Evolutionary conservation across 2,113 vertebrate species (phyloP), one percentile per base, ranked within the genome.

Genomic region (Oenanthe melanoleuca): DNA sequence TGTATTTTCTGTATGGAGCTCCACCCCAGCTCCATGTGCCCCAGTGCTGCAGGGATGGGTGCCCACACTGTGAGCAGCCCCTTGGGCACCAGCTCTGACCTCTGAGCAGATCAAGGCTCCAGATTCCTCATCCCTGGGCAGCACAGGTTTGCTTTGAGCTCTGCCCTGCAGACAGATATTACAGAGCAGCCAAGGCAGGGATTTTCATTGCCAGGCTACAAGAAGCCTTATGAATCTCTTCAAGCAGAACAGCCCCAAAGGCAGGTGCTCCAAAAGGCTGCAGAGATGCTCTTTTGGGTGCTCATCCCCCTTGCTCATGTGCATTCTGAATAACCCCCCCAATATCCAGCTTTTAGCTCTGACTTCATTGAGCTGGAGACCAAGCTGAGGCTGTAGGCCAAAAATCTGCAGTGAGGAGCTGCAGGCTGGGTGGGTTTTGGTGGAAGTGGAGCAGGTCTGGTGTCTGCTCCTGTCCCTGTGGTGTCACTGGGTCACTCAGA

Each of bases 11-110:
- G 2, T 16, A 9, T n/a, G 16, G 52, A 67, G 33, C 16, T 11
- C 4, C 0, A 0, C 5, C 2, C 4, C 57, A 57, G 42, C 67
- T 44, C 14, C 0, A 1, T 5, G 33, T 23, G 15, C 31, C 50
- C 44, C 37, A 29, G 2, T 9, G 38, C 80, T 64, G 44, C 69
- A 53, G 66, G 38, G n/a, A 12, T 5, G 3, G 70, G 33, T 65
- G 61, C 52, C 55, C 20, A 5, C 0, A 0, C 8, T 12, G 13
- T 0, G 1, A 22, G 21, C 82, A 86, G 52, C 60, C 55, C 45
- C 56, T 50, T 24, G n/a, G 38, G 11, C 86, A 74, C 2, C 20
- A 31, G 33, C 45, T 11, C 2, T 53, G 86, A 28, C 44, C 91
- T 65, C 3, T 0, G 21, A 50, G 61, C 31, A 45, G 83, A 87